Evolutionary conservation across 1,140 invertebrate genomes (phyloP), one percentile per base, ranked within the genome.

Genomic region (Gryon sp.): DNA sequence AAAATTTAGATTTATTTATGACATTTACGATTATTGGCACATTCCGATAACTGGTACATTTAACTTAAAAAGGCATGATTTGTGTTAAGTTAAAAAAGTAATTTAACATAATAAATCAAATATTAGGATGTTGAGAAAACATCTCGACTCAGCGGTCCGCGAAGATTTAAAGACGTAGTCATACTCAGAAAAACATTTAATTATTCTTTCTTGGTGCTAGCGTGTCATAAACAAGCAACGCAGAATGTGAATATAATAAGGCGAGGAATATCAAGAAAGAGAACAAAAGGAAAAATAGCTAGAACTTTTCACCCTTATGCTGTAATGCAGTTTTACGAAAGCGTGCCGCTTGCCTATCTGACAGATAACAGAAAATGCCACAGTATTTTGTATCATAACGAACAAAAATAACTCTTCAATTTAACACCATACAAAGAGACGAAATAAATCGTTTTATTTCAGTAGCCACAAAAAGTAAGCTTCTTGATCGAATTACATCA

Each of bases 341-440:
- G 76, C 75, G 75, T 74, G 74, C 77, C 52, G 40, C 45, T 26
- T 14, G 46, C 43, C 52, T 73, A 72, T 77, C 80, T 80, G 76
- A 43, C 63, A 73, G 68, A 77, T 76, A 78, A 82, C 55, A 65
- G 79, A 83, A 82, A 82, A 75, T 40, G 53, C 69, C 43, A 52
- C 41, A 70, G 70, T 62, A 80, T 81, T 83, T 80, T 41, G 72
- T 78, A 46, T 75, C 76, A 72, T 84, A 84, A 83, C 82, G 83
- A 83, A 76, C 78, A 66, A 79, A 82, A 84, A 83, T 85, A 84
- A 84, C 82, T 82, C 66, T 75, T 53, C 50, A 66, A 81, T 82
- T 84, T 84, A 84, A 82, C 72, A 43, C 76, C 69, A 76, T 81
- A 79, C 74, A 80, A 72, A 65, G 63, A 57, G 36, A 73, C 69